These are phyloP conservation scores for Engraulis encrasicolus DNA, from an alignment of 2,113 vertebrate species.

Conservation along the genomic window DNA sequence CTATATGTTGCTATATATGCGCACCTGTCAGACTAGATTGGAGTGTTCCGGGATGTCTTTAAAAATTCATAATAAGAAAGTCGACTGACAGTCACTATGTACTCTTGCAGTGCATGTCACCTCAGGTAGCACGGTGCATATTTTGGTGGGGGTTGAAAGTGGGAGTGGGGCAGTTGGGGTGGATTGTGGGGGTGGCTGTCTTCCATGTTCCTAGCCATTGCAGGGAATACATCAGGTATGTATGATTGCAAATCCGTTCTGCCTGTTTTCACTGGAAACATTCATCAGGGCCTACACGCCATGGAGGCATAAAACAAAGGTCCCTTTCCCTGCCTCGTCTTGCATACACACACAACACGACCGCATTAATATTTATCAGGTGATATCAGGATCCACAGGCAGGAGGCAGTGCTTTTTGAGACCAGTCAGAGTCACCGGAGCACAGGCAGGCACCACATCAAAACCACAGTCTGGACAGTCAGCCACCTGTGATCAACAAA, in stretches of 20 bases:
- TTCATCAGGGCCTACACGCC: constrained; percentile 14
- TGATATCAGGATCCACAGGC: constrained; percentile 19
- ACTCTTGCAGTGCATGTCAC: neutral
- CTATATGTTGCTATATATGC: neutral
- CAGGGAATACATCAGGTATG: constrained; percentile 32
- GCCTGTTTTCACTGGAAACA: constrained; percentile 10
- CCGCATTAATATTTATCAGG: constrained; percentile 38
- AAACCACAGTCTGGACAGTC: neutral
- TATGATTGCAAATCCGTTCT: constrained; percentile 24
- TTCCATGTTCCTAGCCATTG: neutral
- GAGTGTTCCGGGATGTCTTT: neutral
- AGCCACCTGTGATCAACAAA: neutral
- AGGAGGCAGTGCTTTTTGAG: neutral
- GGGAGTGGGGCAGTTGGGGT: neutral
- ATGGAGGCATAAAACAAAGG: constrained; percentile 29
- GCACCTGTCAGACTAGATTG: neutral
- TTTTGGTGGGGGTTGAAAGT: neutral
- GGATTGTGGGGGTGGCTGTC: too few relatives aligned
- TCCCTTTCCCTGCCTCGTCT: neutral
- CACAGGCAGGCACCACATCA: neutral
- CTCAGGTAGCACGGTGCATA: neutral
- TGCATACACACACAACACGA: neutral
- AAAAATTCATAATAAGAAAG: neutral
- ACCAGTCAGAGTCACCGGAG: neutral
- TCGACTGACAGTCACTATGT: neutral